Base-by-base conservation (phyloP, 2,113 vertebrate species). In the Esox niger region DNA sequence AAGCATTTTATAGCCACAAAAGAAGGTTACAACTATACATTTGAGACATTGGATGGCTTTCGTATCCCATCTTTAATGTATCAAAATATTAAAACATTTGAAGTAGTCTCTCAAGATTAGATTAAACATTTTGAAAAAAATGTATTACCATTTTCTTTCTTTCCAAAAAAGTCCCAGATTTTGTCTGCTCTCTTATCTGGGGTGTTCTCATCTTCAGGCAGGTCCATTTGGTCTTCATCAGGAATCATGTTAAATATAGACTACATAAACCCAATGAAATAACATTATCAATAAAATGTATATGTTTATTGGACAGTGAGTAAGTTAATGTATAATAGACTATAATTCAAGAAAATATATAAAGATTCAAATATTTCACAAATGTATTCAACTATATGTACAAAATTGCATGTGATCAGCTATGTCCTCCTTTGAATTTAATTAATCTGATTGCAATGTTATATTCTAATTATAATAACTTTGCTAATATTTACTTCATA, bases 181-280 rank as follows among this genome's bases (percentile, higher is more conserved):
- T 96, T 96, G 68, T 92, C 90, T 0, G 94, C 83, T 74, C 94
- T 88, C 73, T 93, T 96, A 67, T 95, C 94, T 0, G 95, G 94
- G 0, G 93, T 94, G 80, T 94, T 89, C 68, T 96, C 95, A 4
- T 94, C 94, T 0, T 95, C 93, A 0, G 93, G 88, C 30, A 96
- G 92, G 49, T 78, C 76, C 61, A 90, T 90, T 77, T 91, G 82
- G 23, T 94, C 93, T 0, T 93, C 93, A 0, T 10, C 73, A 4
- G 80, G 92, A 73, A 95, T 94, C 95, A 96, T 96, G 86, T 93
- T 95, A 90, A 96, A 95, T 84, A 96, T 95, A 1, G 95, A 92
- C 95, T 96, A 77, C 20, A 43, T 60, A 46, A 75, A 27, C 55
- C 7, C 1, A 70, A 32, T 63, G 6, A 11, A 20, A 10, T 15